These are phyloP conservation scores for Mystacornis crossleyi DNA, from an alignment of 2,113 vertebrate species.

Conservation along the genomic window DNA sequence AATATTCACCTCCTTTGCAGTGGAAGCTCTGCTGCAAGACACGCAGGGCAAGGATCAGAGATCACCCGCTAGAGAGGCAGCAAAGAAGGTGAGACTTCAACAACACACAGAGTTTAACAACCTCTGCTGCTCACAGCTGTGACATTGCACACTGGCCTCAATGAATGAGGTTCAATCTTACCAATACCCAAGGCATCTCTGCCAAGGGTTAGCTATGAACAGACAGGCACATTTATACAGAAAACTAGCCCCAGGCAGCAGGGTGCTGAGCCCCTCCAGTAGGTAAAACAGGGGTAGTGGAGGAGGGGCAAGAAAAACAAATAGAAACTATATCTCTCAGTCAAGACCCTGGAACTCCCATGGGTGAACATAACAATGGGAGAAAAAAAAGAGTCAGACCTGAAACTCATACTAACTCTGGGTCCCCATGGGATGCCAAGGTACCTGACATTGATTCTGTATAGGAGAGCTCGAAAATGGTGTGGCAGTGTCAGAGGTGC, in stretches of 20 bases:
- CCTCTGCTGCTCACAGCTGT: background rate
- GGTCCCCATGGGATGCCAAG: constrained; percentile 37
- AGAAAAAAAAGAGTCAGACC: background rate
- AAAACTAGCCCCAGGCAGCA: background rate
- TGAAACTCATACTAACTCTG: constrained; percentile 37
- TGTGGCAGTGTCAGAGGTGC: background rate
- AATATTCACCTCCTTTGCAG: background rate
- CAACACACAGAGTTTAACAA: background rate
- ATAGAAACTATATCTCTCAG: background rate
- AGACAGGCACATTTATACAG: background rate
- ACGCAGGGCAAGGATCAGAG: background rate
- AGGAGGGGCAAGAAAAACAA: background rate
- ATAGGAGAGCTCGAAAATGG: background rate
- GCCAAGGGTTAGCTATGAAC: background rate
- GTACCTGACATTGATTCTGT: constrained; percentile 30
- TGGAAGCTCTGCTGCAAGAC: background rate
- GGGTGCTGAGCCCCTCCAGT: background rate
- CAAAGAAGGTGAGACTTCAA: background rate
- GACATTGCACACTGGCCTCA: constrained; percentile 1
- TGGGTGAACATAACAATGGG: background rate
- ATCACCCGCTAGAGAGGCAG: background rate
- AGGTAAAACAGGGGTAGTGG: background rate
- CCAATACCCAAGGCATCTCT: background rate
- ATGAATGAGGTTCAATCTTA: background rate
- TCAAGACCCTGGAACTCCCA: background rate